Conservation (phyloP, 2,113 vertebrate species). For the Phalacrocorax brasilianus region DNA sequence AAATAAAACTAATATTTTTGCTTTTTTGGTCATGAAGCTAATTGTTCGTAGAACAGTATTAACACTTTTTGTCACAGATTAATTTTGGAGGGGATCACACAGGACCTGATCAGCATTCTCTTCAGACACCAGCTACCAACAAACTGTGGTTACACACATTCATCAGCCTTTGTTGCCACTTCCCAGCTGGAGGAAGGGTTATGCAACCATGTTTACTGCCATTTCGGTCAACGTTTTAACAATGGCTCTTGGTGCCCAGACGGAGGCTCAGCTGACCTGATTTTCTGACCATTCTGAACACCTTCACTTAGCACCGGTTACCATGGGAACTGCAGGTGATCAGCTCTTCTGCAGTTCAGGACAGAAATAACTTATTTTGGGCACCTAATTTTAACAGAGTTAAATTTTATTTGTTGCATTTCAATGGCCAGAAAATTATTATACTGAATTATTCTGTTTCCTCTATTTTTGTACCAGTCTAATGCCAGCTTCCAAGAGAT, state of each 20-base stretch:
- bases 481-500: neutral
- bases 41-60: neutral
- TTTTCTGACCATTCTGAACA: neutral
- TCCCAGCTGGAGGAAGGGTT: neutral
- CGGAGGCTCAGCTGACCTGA: neutral
- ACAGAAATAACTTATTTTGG: neutral
- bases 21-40: neutral
- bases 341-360: neutral
- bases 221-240: constrained; percentile 25
- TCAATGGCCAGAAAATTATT: neutral
- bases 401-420: neutral
- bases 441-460: neutral
- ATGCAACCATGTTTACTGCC: neutral
- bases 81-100: neutral
- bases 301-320: neutral
- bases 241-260: neutral
- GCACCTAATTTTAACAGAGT: neutral
- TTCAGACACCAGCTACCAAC: neutral
- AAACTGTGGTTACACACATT: neutral
- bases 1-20: neutral
- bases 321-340: neutral
- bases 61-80: neutral
- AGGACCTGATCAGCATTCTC: neutral
- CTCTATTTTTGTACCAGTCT: neutral
- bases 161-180: neutral